Percentiles rank a stretch among this genome's conserved stretches.
Conservation (phyloP, 1,140 invertebrate species). For the Bombus terrestris region DNA sequence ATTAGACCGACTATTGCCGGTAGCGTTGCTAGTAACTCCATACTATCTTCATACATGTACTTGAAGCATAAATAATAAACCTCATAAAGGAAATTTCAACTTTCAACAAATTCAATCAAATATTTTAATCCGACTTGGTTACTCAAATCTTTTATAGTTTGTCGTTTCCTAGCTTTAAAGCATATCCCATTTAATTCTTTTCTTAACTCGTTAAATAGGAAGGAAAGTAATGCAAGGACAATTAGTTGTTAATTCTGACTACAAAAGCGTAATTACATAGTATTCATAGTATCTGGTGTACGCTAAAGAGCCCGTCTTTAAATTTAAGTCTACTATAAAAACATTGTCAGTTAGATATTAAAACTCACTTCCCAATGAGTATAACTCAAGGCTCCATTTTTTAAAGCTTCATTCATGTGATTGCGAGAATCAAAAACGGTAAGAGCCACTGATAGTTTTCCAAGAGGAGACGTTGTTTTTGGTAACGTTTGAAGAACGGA, state of each 20-base stretch:
- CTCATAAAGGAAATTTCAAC: not conserved
- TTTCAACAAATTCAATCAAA: not conserved
- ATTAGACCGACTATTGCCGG: slow-evolving; percentile 71
- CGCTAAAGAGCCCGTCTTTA: not conserved
- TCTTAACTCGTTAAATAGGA: not conserved
- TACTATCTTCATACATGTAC: slow-evolving; percentile 74
- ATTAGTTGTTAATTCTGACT: not conserved
- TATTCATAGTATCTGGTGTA: too few species aligned
- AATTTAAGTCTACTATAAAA: not conserved
- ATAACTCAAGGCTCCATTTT: slow-evolving; percentile 55
- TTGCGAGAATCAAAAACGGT: slow-evolving; percentile 66
- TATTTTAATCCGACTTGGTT: not conserved
- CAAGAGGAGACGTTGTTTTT: slow-evolving; percentile 62
- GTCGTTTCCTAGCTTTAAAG: not conserved
- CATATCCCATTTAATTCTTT: not conserved
- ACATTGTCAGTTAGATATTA: not conserved
- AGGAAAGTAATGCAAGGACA: not conserved
- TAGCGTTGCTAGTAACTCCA: slow-evolving; percentile 73
- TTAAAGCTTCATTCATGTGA: slow-evolving; percentile 45
- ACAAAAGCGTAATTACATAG: not conserved
- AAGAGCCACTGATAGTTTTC: slow-evolving; percentile 67
- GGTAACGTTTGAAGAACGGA: slow-evolving; percentile 65
- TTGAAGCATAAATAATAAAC: slow-evolving; percentile 36
- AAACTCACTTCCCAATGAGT: slow-evolving; percentile 72
- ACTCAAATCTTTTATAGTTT: not conserved